Base-by-base conservation (phyloP, 1,140 invertebrate species). In the Chrysopa pallens region DNA sequence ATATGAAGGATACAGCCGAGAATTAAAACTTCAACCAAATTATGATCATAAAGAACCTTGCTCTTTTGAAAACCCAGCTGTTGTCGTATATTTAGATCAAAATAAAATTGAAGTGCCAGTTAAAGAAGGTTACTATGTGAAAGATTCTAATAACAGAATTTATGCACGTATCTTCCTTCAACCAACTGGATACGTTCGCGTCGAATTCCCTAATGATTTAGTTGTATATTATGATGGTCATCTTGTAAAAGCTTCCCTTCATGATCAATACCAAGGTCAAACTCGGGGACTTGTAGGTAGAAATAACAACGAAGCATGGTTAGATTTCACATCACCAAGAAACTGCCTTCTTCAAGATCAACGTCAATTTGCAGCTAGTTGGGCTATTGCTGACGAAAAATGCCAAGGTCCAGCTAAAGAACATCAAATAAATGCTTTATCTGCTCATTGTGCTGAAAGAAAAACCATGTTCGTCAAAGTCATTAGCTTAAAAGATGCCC, bases 271-370 rank as follows among this genome's bases (percentile, higher is more conserved):
- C 50, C 59, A 68, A 8, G 62, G 67, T 43, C 52, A 56, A 7
- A 56, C 73, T 23, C 64, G 67, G 29, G 78, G 78, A 47, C 63
- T 81, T 15, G 81, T 78, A 51, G 80, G 78, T 7, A 66, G 63
- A 29, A 74, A 69, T 61, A 69, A 67, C 48, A 65, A 67, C 5
- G 64, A 75, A 12, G 42, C 55, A 5, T 47, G 56, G 27, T 66
- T 71, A 44, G 77, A 80, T 46, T 73, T 76, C 46, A 50, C 59
- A 1, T 63, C 67, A 14, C 76, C 78, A 0, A 50, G 62, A 33
- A 71, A 73, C 36, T 73, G 68, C 46, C 39, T 66, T 14, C 48
- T 73, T 7, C 56, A 61, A 45, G 57, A 66, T 17, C 55, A 67
- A 0, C 49, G 70, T 12, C 52, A 63, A 13, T 80, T 76, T 45